A percentile compares a stretch with the other conserved stretches of the same genome.
Conservation (phyloP, 2,113 vertebrate genomes). For the Hippocampus zosterae region DNA sequence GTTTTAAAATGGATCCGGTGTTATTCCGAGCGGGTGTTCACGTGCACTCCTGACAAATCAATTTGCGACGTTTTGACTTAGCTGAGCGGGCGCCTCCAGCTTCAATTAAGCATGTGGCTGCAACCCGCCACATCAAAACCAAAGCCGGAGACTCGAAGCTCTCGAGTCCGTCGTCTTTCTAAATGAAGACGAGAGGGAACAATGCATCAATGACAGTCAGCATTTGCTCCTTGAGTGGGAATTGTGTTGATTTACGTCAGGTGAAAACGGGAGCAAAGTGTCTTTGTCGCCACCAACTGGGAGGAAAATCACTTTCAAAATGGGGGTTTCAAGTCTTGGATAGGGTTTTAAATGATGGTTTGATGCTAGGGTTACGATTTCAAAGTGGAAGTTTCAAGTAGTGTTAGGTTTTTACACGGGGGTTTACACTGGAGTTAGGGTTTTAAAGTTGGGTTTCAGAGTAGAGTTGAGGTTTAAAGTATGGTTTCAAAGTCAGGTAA, state of each 20-base stretch:
- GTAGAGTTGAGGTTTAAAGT: too few relatives aligned
- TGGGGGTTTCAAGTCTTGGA: too few relatives aligned
- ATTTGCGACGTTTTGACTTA: slow-evolving; percentile 35
- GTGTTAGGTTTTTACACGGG: too few relatives aligned
- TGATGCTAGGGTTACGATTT: too few relatives aligned
- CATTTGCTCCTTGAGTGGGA: not conserved
- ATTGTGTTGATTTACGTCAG: not conserved
- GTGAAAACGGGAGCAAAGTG: not conserved
- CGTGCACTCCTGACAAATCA: slow-evolving; percentile 31
- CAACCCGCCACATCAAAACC: slow-evolving; percentile 36
- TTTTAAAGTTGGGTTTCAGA: too few relatives aligned
- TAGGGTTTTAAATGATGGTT: too few relatives aligned
- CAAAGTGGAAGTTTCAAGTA: too few relatives aligned
- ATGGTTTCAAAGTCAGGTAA: too few relatives aligned
- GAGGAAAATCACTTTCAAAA: too few relatives aligned
- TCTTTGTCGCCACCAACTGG: not conserved
- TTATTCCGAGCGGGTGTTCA: not conserved
- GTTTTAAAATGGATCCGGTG: not conserved
- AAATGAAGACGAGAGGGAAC: not conserved
- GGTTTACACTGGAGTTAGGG: too few relatives aligned
- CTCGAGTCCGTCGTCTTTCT: not conserved
- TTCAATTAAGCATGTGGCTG: slow-evolving; percentile 35
- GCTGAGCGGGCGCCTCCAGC: slow-evolving; percentile 29
- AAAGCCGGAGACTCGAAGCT: slow-evolving; percentile 14
- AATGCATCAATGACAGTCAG: not conserved